phyloP scores from a whole-genome alignment of 2,888 invertebrate species.

The Antitype chi region DNA sequence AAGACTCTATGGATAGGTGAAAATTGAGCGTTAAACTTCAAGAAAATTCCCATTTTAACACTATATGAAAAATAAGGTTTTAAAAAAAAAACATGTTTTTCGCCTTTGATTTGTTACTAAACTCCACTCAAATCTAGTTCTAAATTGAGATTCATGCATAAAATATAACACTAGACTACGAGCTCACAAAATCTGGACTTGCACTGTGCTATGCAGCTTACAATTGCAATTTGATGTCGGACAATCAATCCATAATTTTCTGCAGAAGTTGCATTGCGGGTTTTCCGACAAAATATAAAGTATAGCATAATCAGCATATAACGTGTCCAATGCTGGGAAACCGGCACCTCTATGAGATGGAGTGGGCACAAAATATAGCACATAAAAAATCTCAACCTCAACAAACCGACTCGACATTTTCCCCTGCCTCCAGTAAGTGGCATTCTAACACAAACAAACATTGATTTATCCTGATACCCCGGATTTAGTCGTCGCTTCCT shows the following conservation, averaged over 20 bases:
- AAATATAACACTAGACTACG: no score
- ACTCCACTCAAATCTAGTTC: no score
- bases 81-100: no score
- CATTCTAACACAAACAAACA: slow-evolving; percentile 86
- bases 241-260: no score
- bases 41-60: no score
- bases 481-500: slow-evolving; percentile 80
- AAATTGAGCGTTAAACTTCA: background rate
- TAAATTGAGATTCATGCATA: no score
- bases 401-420: slow-evolving; percentile 72
- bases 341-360: background rate
- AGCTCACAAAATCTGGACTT: no score
- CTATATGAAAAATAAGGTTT: no score
- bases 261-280: no score
- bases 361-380: background rate
- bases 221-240: no score
- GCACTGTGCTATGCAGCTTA: no score
- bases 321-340: background rate
- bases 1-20: background rate
- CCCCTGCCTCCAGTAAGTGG: slow-evolving; percentile 79
- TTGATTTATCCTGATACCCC: slow-evolving; percentile 90
- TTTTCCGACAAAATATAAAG: background rate
- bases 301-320: background rate
- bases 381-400: slow-evolving; percentile 1
- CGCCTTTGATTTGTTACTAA: no score